Conservation (phyloP, 2,113 vertebrate species). For the Panthera uncia region DNA sequence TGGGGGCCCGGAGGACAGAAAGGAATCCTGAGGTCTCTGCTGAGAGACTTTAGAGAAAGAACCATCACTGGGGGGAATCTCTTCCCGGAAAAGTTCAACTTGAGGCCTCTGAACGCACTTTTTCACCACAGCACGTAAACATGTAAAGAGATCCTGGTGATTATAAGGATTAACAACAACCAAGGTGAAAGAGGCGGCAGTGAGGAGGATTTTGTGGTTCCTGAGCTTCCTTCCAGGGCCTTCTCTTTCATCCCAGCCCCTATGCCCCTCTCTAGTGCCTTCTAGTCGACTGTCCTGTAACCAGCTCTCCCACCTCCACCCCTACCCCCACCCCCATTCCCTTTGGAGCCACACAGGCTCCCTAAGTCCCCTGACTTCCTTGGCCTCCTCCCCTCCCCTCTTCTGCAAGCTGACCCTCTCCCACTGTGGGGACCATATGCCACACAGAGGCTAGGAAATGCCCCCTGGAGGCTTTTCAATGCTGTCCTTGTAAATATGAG, state of each 20-base stretch:
- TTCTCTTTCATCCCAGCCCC: background rate
- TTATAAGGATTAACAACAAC: background rate
- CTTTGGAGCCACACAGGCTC: background rate
- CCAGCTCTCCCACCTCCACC: background rate
- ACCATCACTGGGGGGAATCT: background rate
- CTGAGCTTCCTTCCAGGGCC: background rate
- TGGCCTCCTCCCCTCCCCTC: background rate
- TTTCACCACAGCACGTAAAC: background rate
- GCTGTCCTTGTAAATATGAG: background rate
- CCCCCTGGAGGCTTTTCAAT: background rate
- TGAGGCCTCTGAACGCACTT: background rate
- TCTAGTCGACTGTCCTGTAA: background rate
- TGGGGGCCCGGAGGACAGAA: background rate
- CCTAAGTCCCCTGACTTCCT: background rate
- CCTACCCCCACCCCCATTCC: background rate
- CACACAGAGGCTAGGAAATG: background rate
- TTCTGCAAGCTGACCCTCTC: background rate
- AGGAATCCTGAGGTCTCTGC: background rate
- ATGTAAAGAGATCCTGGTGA: background rate
- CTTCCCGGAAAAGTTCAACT: background rate
- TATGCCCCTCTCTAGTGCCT: background rate
- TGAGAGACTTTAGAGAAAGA: background rate
- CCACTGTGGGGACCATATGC: background rate
- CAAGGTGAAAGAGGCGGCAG: background rate
- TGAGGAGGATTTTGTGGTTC: background rate